Conservation (phyloP, 37 sponge, comb jelly and placozoan species). For the Axinella damicornis region DNA sequence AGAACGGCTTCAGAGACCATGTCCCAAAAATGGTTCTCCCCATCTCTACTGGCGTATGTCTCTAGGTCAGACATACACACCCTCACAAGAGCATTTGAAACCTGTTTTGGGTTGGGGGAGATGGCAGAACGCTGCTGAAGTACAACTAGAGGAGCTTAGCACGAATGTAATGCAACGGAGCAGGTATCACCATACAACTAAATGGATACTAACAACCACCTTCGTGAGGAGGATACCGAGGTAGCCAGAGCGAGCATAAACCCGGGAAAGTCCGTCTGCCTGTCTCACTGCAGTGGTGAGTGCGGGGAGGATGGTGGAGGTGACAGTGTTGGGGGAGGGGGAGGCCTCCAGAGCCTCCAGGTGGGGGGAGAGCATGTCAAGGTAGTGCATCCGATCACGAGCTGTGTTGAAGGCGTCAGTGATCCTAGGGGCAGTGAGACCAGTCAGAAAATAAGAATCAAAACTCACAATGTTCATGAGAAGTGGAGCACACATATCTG, state of each 20-base stretch:
- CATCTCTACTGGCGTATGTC: conserved; percentile 4
- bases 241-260: conserved; percentile 85
- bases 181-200: no score
- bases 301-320: conserved; percentile 44
- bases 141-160: no score
- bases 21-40: conserved; percentile 51
- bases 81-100: conserved; percentile 46
- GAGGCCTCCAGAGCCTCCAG: conserved; percentile 78
- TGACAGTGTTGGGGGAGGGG: conserved; percentile 37
- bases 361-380: conserved; percentile 69
- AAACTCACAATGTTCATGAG: no score
- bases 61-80: conserved; percentile 28
- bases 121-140: no score
- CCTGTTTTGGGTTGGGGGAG: conserved; percentile 21
- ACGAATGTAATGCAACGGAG: no score
- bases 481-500: no score
- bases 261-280: conserved; percentile 76
- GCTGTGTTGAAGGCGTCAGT: conserved; percentile 90
- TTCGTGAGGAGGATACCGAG: conserved; percentile 84
- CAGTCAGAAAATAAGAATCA: no score
- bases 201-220: no score
- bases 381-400: conserved; percentile 80
- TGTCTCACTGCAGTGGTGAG: conserved; percentile 44
- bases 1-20: conserved; percentile 21
- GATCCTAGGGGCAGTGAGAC: conserved; percentile 40